Evolutionary conservation across 1,140 invertebrate genomes (phyloP).

Genomic region (Schlechtendalia chinensis): DNA sequence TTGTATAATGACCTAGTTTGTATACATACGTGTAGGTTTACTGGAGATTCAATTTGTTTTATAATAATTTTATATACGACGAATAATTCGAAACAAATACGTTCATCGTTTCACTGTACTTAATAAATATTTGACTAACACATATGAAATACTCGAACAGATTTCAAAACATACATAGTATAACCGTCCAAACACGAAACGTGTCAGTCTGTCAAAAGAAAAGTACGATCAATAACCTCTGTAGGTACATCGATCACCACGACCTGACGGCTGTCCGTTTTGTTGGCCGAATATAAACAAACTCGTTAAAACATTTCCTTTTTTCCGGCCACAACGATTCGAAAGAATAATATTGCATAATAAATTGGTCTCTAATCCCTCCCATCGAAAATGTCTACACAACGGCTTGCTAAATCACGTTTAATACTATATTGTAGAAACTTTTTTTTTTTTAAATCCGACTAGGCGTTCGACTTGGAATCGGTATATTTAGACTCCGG

Average conservation of each 20-base stretch:
- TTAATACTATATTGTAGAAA: too few species aligned
- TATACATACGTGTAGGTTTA: background rate
- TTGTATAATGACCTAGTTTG: background rate
- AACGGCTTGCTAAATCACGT: too few species aligned
- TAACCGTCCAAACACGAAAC: background rate
- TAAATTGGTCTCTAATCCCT: background rate
- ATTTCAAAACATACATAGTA: background rate
- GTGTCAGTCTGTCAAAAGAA: conserved; percentile 9
- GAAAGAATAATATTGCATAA: background rate
- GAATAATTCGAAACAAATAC: too few species aligned
- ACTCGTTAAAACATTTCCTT: conserved; percentile 1
- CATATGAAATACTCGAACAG: background rate
- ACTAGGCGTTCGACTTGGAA: too few species aligned
- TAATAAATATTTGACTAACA: conserved; percentile 23
- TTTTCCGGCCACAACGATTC: background rate
- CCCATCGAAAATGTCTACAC: background rate
- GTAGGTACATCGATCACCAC: conserved; percentile 16
- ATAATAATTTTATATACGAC: too few species aligned
- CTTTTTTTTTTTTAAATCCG: too few species aligned
- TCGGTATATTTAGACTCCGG: too few species aligned
- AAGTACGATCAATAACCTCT: conserved; percentile 16
- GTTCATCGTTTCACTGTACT: background rate
- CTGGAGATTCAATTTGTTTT: too few species aligned
- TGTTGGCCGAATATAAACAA: background rate
- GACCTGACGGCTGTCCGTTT: background rate